Evolutionary conservation across 2,888 invertebrate genomes (phyloP).

Genomic region (Cartodere bifasciata): DNA sequence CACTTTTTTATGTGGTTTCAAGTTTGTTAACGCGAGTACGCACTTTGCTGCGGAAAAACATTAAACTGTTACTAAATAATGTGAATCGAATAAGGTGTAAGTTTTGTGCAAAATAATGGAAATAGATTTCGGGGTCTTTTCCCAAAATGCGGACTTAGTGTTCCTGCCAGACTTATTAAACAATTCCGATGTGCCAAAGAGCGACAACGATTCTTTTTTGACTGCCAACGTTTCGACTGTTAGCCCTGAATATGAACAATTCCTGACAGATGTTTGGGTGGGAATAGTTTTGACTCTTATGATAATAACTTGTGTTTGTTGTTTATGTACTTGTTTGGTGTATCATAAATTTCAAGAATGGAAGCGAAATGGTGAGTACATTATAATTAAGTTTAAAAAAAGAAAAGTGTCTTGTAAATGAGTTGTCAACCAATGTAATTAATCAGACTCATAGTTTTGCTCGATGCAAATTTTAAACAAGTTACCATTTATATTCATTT

Average conservation of each 20-base stretch:
- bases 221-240: constrained; percentile 29
- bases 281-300: constrained; percentile 47
- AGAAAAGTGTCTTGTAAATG: not conserved
- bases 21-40: not conserved
- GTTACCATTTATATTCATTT: too few species aligned
- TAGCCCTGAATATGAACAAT: constrained; percentile 37
- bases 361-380: constrained; percentile 45
- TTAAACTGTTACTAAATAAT: too few species aligned
- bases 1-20: too few species aligned
- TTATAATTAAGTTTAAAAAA: constrained; percentile 1
- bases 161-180: too few species aligned
- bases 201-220: too few species aligned
- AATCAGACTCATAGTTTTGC: not conserved
- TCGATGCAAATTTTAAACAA: too few species aligned
- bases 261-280: constrained; percentile 50
- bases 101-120: too few species aligned
- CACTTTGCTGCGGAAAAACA: too few species aligned
- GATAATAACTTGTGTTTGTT: constrained; percentile 47
- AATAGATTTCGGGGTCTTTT: too few species aligned
- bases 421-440: not conserved
- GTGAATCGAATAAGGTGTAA: too few species aligned
- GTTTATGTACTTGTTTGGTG: constrained; percentile 48
- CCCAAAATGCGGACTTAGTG: too few species aligned
- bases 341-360: constrained; percentile 53
- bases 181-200: too few species aligned